Conservation (phyloP, 2,888 invertebrate genomes). For the Rhopalosiphum nymphaeae region DNA sequence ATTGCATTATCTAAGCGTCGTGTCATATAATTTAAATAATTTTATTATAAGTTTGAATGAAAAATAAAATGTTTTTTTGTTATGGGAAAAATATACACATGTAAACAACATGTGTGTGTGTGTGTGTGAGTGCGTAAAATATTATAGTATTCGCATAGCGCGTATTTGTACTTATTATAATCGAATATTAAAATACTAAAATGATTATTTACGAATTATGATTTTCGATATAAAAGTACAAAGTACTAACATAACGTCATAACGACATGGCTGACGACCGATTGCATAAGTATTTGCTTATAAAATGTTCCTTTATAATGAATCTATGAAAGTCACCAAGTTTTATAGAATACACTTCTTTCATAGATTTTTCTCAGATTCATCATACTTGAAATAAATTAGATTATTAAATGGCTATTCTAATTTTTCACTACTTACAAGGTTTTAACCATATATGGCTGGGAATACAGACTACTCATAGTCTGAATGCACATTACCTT, state of each 20-base stretch:
- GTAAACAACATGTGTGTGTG: too few relatives aligned
- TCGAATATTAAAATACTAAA: too few relatives aligned
- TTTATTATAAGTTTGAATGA: too few relatives aligned
- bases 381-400: background rate
- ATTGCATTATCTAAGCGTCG: background rate
- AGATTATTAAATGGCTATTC: background rate
- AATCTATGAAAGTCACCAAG: background rate
- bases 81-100: too few relatives aligned
- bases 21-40: too few relatives aligned
- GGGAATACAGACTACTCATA: background rate
- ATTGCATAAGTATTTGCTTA: background rate
- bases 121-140: too few relatives aligned
- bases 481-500: background rate
- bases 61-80: too few relatives aligned
- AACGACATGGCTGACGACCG: background rate
- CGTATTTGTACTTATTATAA: too few relatives aligned
- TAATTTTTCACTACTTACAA: background rate
- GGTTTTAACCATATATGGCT: background rate
- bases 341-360: background rate
- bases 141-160: too few relatives aligned
- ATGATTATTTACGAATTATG: background rate
- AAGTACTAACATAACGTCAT: background rate
- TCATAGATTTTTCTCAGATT: background rate
- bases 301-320: background rate
- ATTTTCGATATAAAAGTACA: background rate